Conservation (phyloP, 2,888 invertebrate genomes). For the Venusia cambrica region DNA sequence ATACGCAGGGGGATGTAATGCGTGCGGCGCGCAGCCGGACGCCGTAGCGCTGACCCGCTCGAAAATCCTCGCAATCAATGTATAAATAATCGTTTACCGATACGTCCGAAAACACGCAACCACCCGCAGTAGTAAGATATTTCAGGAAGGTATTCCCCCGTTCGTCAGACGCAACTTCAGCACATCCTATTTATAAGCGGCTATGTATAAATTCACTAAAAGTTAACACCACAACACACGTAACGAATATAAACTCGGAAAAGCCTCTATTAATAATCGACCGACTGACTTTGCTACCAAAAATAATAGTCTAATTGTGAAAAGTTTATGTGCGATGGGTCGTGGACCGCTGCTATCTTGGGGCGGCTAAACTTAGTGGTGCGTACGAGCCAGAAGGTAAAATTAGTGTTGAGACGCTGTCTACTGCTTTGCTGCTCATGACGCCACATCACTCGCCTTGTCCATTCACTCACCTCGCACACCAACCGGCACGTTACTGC, state of each 20-base stretch:
- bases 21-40: slow-evolving; percentile 20
- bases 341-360: slow-evolving; percentile 81
- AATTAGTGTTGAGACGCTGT: slow-evolving; percentile 79
- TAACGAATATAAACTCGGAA: slow-evolving; percentile 82
- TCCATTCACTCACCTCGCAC: slow-evolving; percentile 70
- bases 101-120: slow-evolving; percentile 79
- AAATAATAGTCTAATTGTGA: slow-evolving; percentile 83
- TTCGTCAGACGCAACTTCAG: slow-evolving; percentile 80
- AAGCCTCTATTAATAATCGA: slow-evolving; percentile 83
- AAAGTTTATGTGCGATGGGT: slow-evolving; percentile 82
- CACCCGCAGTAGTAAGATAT: slow-evolving; percentile 79
- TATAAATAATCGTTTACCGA: slow-evolving; percentile 81
- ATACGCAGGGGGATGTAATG: no score
- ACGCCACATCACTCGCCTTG: slow-evolving; percentile 55
- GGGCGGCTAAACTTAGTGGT: slow-evolving; percentile 82
- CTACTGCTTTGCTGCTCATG: slow-evolving; percentile 71
- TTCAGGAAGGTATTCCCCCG: slow-evolving; percentile 82
- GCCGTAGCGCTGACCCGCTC: slow-evolving; percentile 40
- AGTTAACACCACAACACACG: slow-evolving; percentile 82
- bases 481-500: slow-evolving; percentile 62
- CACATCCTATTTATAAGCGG: slow-evolving; percentile 81
- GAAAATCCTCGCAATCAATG: slow-evolving; percentile 66
- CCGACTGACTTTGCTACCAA: slow-evolving; percentile 82
- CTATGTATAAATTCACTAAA: slow-evolving; percentile 82
- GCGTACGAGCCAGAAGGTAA: slow-evolving; percentile 79